These are phyloP conservation scores for Cephus nigrinus DNA, from an alignment of 2,888 invertebrate genomes.

Conservation along the genomic window DNA sequence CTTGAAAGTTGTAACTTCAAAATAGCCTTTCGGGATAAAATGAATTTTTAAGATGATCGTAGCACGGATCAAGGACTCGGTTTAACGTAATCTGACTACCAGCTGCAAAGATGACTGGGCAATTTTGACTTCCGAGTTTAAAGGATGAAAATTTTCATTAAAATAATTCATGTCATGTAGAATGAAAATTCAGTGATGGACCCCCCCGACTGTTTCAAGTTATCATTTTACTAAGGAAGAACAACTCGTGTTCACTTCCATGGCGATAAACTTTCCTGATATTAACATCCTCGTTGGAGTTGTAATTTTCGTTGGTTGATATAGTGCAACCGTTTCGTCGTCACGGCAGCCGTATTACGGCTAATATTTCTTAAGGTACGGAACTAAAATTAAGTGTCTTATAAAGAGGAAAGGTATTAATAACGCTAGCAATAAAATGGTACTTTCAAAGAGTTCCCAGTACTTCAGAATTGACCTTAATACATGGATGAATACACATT, in stretches of 20 bases:
- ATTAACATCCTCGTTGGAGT: slow-evolving; percentile 45
- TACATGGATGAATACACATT: background rate
- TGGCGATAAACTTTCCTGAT: slow-evolving; percentile 43
- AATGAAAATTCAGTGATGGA: background rate
- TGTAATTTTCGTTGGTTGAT: slow-evolving; percentile 47
- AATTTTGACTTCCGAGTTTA: background rate
- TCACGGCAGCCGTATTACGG: slow-evolving; percentile 43
- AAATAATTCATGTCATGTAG: background rate
- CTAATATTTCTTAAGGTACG: slow-evolving; percentile 41
- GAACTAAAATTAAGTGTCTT: slow-evolving; percentile 56
- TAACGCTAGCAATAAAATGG: slow-evolving; percentile 33
- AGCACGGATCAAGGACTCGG: background rate
- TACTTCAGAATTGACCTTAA: background rate
- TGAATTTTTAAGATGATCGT: background rate
- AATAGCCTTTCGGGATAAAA: background rate
- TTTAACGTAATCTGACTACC: background rate
- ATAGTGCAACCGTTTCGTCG: slow-evolving; percentile 42
- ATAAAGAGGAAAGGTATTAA: slow-evolving; percentile 52
- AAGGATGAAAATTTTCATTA: background rate
- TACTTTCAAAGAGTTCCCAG: background rate
- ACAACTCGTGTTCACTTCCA: background rate
- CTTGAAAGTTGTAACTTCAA: background rate
- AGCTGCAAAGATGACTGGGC: background rate
- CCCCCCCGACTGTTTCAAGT: background rate
- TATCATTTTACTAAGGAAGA: background rate